Evolutionary conservation across 2,888 invertebrate species (phyloP), one percentile per base, ranked within the genome.

Genomic region (Eupithecia vulgata): DNA sequence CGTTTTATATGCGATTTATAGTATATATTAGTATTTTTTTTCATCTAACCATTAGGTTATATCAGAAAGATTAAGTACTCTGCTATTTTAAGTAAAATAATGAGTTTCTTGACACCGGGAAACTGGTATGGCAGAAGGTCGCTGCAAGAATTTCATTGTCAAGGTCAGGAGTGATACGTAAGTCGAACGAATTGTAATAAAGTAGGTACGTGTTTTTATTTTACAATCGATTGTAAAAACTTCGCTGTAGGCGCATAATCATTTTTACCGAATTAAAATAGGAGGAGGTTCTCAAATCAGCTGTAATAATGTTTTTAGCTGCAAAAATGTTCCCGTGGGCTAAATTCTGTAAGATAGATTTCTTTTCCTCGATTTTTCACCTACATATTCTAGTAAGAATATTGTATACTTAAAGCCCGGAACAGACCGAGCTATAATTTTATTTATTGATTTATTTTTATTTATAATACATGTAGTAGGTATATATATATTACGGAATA

Each of bases 91-190:
- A 30, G 12, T 59, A 15, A 69, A 52, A 37, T 65, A 70, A 65
- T 69, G 52, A 74, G 70, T 70, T 72, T 64, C 17, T 75, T 68
- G 72, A 70, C 73, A 67, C 67, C 65, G 37, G 35, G 62, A 75
- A 72, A 72, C 70, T 59, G 59, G 74, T 74, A 30, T 17, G 21
- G 12, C 37, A 12, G 34, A 65, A 42, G 37, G 62, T 45, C 25
- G 52, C 21, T 42, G 52, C 65, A 65, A 71, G 59, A 57, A 70
- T 65, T 70, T 67, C 75, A 72, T 68, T 75, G 68, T 37, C 75
- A 72, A 75, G 75, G 75, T 70, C 70, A 72, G 68, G 21, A 69
- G 34, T 15, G 61, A 42, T 57, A 65, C 6, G 34, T 15, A 30
- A 67, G n/a, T 48, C 37, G 48, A 62, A 59, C 15, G 25, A 62